Base-by-base conservation (phyloP, 1,140 invertebrate genomes). In the Hycleus cichorii region DNA sequence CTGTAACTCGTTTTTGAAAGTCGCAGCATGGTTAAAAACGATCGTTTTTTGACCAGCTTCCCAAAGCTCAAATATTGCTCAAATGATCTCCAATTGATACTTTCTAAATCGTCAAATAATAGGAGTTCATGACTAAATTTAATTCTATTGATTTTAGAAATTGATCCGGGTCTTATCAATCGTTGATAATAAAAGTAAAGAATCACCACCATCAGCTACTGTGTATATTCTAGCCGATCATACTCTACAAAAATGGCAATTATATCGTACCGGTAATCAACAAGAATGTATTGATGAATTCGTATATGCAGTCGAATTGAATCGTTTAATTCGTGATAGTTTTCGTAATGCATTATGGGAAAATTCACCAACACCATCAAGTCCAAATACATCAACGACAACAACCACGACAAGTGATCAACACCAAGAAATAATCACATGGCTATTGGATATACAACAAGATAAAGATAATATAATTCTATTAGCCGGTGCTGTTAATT, bases 401-500 rank as follows among this genome's bases (percentile, higher is more conserved):
- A 32, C 32, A 32, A 32, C 32, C 4, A 32, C 32, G 0, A 32
- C 32, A 10, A 11, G 5, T 42, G 63, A 60, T 45, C 67, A 71
- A 56, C 59, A 64, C 27, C 58, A 56, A 3, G 74, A 79, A 8
- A 67, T 77, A 0, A 76, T 78, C 40, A 62, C 75, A 46, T 75
- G 75, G 80, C 72, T 88, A 5, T 74, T 91, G n/a, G 90, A 91
- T 72, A 85, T 90, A 69, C 86, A 90, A 67, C 69, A 82, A 2
- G 79, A 75, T 56, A 81, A 83, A 24, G 81, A 83, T 39, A 82
- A 82, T 9, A 75, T 91, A 25, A 79, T 91, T 49, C 69, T 94
- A 49, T 76, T 94, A 8, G 81, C 85, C 45, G 88, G 88, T 11
- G 86, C 84, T 24, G 78, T 86, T 10, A 86, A 87, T 70, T 72